Conservation (phyloP, 1,140 invertebrate genomes). For the Pantala flavescens region DNA sequence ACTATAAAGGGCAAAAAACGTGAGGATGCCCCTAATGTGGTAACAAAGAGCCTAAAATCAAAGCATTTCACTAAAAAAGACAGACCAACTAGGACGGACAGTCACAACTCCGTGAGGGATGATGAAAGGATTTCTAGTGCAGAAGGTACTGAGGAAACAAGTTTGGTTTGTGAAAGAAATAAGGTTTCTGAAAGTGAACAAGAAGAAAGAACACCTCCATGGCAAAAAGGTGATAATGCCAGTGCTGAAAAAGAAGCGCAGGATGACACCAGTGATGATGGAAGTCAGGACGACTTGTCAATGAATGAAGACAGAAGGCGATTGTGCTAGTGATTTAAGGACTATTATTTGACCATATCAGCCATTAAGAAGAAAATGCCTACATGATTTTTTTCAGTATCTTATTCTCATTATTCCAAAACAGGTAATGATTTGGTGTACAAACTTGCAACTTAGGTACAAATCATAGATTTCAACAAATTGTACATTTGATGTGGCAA, state of each 20-base stretch:
- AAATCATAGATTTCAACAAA: conserved; percentile 4
- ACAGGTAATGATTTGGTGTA: background rate
- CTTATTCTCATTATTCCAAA: background rate
- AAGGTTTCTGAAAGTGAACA: background rate
- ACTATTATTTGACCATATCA: background rate
- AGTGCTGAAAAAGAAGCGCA: background rate
- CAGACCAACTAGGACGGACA: background rate
- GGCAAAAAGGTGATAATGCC: background rate
- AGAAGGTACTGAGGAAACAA: background rate
- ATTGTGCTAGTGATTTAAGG: background rate
- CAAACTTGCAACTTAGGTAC: background rate
- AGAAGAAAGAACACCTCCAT: background rate
- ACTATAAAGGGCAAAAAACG: background rate
- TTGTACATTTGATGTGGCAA: conserved; percentile 4
- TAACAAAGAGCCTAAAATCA: background rate
- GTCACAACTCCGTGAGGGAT: background rate
- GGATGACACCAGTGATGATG: background rate
- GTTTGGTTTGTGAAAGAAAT: background rate
- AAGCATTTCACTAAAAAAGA: background rate
- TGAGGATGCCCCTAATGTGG: background rate
- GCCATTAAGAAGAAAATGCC: background rate
- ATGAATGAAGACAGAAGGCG: background rate
- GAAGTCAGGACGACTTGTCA: background rate
- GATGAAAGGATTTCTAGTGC: background rate
- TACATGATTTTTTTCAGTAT: background rate